Conservation (phyloP, 2,888 invertebrate species). For the Augiades crinisus region DNA sequence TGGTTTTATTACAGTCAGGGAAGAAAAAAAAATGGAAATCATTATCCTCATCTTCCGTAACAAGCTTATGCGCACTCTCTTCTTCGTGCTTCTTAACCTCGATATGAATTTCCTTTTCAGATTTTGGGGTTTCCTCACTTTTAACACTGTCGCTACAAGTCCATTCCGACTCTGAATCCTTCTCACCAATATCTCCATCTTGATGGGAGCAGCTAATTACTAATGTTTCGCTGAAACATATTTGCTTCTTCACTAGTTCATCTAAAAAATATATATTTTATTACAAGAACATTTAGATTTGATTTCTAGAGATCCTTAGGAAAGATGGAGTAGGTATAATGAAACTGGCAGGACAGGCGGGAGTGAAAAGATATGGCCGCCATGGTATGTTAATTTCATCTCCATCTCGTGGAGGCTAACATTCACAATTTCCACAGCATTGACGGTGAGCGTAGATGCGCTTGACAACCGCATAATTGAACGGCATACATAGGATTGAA, state of each 20-base stretch:
- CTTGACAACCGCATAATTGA: too few species aligned
- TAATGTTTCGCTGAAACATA: constrained; percentile 79
- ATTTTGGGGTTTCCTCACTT: constrained; percentile 42
- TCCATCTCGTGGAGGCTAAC: too few species aligned
- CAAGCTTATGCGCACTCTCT: constrained; percentile 36
- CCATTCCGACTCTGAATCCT: constrained; percentile 66
- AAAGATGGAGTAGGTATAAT: too few species aligned
- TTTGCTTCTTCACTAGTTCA: constrained; percentile 63
- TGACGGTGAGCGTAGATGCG: too few species aligned
- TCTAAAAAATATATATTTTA: constrained; percentile 60
- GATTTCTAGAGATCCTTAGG: too few species aligned
- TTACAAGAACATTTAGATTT: too few species aligned
- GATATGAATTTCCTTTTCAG: constrained; percentile 44
- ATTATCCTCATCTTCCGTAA: constrained; percentile 50
- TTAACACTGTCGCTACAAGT: constrained; percentile 52
- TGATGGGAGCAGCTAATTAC: constrained; percentile 75
- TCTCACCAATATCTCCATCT: constrained; percentile 52
- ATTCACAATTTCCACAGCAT: too few species aligned
- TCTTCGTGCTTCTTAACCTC: constrained; percentile 38
- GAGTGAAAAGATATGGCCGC: too few species aligned
- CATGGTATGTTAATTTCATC: too few species aligned
- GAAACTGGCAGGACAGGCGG: too few species aligned
- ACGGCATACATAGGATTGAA: too few species aligned
- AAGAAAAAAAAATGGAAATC: constrained; percentile 73
- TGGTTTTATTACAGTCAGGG: constrained; percentile 59